Evolutionary conservation across 2,888 invertebrate genomes (phyloP), one percentile per base, ranked within the genome.

Genomic region (Zygaena filipendulae): DNA sequence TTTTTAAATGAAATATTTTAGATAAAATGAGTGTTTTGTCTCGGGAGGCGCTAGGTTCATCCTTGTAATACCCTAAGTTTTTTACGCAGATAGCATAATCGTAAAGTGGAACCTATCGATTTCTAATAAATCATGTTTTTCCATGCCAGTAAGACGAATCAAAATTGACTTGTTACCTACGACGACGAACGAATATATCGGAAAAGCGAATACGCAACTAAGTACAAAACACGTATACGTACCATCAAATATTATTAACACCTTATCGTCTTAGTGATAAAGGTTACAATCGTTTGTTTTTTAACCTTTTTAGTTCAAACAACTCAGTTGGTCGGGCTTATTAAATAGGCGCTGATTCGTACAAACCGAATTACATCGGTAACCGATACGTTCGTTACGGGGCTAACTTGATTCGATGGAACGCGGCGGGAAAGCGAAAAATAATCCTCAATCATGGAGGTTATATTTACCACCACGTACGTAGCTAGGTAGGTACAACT

Each of bases 261-360:
- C n/a, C 25, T 40, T 33, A n/a, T 25, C 3, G 0, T 0, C 1
- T 1, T 14, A 0, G 3, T 0, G 0, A 4, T 34, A 43, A 33
- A 30, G 38, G 28, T 35, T 20, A 14, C 21, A 29, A 10, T 43
- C 3, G 25, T 2, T 21, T 27, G 36, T 1, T 3, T 3, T 9
- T n/a, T n/a, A n/a, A n/a, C n/a, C n/a, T n/a, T n/a, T n/a, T n/a
- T n/a, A n/a, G n/a, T n/a, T n/a, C n/a, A n/a, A n/a, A n/a, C n/a
- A n/a, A n/a, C n/a, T n/a, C n/a, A n/a, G n/a, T n/a, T n/a, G n/a
- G 30, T 30, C 27, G 33, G 32, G 42, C 48, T 53, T 49, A 49
- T 50, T 53, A 49, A 57, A 54, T 55, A 49, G 49, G 42, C 45
- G 43, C 46, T 58, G 58, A 63, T 66, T 64, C 51, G 48, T 42